Conservation (phyloP, 2,113 vertebrate species). For the Psittacus erithacus region DNA sequence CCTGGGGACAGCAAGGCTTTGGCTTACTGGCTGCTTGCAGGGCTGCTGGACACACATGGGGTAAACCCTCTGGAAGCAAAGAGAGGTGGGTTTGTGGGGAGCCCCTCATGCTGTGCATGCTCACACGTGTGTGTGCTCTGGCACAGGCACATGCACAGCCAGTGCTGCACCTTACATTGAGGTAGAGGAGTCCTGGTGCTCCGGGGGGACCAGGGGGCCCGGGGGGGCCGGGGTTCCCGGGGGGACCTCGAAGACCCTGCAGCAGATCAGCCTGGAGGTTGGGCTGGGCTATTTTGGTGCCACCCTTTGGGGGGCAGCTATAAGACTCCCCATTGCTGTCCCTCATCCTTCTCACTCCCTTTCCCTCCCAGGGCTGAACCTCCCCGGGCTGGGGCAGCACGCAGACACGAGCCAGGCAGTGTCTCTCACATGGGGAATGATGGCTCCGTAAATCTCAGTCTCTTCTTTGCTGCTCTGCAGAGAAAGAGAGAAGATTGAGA, state of each 20-base stretch:
- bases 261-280: not conserved
- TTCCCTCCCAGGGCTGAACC: not conserved
- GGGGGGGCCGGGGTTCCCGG: slow-evolving; percentile 3
- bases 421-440: slow-evolving; percentile 51
- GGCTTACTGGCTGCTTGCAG: slow-evolving; percentile 69
- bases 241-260: slow-evolving; percentile 57
- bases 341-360: not conserved
- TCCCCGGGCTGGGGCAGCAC: accelerated
- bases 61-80: slow-evolving; percentile 60
- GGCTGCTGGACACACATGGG: not conserved
- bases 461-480: slow-evolving; percentile 51
- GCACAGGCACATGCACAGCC: not conserved
- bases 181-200: slow-evolving; percentile 69
- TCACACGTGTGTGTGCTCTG: not conserved
- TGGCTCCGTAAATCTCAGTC: not conserved
- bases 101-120: accelerated
- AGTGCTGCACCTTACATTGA: slow-evolving; percentile 44
- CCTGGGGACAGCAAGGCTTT: accelerated
- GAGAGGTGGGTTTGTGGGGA: not conserved
- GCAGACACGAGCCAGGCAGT: accelerated
- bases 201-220: slow-evolving; percentile 59
- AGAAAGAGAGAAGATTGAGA: not conserved
- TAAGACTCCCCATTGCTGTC: not conserved
- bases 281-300: not conserved
- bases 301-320: not conserved